A percentile compares a stretch with the other conserved stretches of the same genome.
These are phyloP conservation scores for Drosophila watanabei DNA, from an alignment of 1,140 invertebrate species.

Conservation along the genomic window DNA sequence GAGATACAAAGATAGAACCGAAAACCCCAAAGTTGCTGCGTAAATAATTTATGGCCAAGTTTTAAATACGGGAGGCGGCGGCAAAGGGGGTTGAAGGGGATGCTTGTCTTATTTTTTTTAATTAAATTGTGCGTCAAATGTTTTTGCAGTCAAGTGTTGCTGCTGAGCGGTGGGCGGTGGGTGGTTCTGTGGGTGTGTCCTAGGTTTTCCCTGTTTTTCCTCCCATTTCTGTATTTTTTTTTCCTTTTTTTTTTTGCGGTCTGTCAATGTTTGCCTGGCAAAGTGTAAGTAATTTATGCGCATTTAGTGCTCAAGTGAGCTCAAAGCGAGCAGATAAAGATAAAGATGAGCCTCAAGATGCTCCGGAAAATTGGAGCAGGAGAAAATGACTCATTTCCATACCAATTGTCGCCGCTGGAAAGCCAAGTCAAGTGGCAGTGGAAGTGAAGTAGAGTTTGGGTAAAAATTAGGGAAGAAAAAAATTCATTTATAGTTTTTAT, in stretches of 20 bases:
- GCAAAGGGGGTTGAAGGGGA: neutral
- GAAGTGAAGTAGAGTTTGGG: neutral
- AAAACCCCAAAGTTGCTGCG: slow-evolving; percentile 25
- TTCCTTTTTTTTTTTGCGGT: slow-evolving; percentile 32
- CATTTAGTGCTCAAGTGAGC: slow-evolving; percentile 81
- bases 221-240: slow-evolving; percentile 19
- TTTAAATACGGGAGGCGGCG: slow-evolving; percentile 44
- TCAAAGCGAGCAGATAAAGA: slow-evolving; percentile 62
- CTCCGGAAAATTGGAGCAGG: slow-evolving; percentile 3
- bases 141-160: slow-evolving; percentile 70
- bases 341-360: slow-evolving; percentile 53
- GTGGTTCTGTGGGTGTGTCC: slow-evolving; percentile 34
- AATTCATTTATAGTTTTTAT: neutral
- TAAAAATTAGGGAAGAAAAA: neutral
- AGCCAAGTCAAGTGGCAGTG: slow-evolving; percentile 3
- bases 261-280: slow-evolving; percentile 81
- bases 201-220: neutral
- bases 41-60: slow-evolving; percentile 65
- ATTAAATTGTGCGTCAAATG: slow-evolving; percentile 83
- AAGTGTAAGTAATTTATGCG: slow-evolving; percentile 84
- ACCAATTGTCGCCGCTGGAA: slow-evolving; percentile 16
- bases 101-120: slow-evolving; percentile 73
- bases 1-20: slow-evolving; percentile 6
- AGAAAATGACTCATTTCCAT: slow-evolving; percentile 16
- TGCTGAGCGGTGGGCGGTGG: slow-evolving; percentile 7